phyloP scores from a whole-genome alignment of 1,140 invertebrate genomes.

The Pentalonia nigronervosa region DNA sequence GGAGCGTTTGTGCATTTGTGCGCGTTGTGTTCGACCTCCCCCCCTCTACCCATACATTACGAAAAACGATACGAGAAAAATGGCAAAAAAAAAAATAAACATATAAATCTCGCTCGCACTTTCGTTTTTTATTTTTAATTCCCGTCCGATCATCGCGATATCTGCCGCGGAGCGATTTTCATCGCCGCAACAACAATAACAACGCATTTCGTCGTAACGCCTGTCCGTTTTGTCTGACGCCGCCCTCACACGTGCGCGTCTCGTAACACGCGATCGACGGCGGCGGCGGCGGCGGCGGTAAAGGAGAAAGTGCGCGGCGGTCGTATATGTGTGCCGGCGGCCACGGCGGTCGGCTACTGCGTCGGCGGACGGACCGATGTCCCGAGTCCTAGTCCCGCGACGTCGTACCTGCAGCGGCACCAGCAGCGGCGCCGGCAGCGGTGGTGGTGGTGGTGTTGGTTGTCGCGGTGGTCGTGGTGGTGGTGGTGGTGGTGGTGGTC shows the following conservation, averaged over 20 bases:
- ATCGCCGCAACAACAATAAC: too few relatives aligned
- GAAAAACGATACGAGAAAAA: too few relatives aligned
- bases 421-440: not conserved
- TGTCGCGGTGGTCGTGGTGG: not conserved
- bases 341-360: not conserved
- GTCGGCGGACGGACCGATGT: slow-evolving; percentile 8
- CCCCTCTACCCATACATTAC: too few relatives aligned
- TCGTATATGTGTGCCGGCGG: slow-evolving; percentile 27
- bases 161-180: too few relatives aligned
- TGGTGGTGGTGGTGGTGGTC: not conserved
- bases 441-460: not conserved
- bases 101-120: too few relatives aligned
- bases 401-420: not conserved
- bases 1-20: not conserved
- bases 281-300: not conserved
- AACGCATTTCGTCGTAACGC: not conserved
- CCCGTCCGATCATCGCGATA: too few relatives aligned
- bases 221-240: not conserved
- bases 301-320: slow-evolving; percentile 26
- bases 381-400: not conserved
- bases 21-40: not conserved
- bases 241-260: not conserved
- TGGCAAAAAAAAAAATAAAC: too few relatives aligned
- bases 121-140: too few relatives aligned
- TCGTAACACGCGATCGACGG: not conserved